Conservation (phyloP, 2,113 vertebrate species). For the Istiophorus platypterus region DNA sequence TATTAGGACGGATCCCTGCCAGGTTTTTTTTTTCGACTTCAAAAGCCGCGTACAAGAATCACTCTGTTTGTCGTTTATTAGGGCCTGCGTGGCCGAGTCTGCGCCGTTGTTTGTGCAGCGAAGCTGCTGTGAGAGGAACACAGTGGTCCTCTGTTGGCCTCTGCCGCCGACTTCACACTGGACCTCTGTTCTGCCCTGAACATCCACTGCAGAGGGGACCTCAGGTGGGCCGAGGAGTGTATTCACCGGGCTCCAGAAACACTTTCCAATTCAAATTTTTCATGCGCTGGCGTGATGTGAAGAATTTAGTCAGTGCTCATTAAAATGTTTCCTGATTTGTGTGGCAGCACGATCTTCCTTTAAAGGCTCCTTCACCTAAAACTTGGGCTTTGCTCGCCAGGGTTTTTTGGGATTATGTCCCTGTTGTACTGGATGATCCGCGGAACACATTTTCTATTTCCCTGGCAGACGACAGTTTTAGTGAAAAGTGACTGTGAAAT, state of each 20-base stretch:
- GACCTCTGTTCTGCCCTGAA: conserved; percentile 58
- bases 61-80: conserved; percentile 46
- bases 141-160: conserved; percentile 63
- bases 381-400: not conserved
- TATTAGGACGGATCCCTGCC: conserved; percentile 40
- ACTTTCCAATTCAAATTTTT: conserved; percentile 30
- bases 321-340: conserved; percentile 20
- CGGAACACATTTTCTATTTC: too few relatives aligned
- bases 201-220: conserved; percentile 29
- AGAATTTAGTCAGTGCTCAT: conserved; percentile 21
- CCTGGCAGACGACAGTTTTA: too few relatives aligned
- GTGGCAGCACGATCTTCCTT: not conserved
- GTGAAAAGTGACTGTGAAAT: too few relatives aligned
- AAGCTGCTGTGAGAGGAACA: conserved; percentile 44
- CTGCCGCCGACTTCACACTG: conserved; percentile 52
- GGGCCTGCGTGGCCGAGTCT: conserved; percentile 46
- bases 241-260: conserved; percentile 19
- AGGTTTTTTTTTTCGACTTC: conserved; percentile 49
- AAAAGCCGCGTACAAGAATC: conserved; percentile 46
- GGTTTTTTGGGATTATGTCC: not conserved
- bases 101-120: conserved; percentile 35
- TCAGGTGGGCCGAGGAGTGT: conserved; percentile 51
- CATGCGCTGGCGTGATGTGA: conserved; percentile 4
- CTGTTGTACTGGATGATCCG: not conserved
- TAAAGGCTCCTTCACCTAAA: not conserved